phyloP scores from a whole-genome alignment of 35 echinoderm and acorn worm genomes.

The Apostichopus parvimensis region DNA sequence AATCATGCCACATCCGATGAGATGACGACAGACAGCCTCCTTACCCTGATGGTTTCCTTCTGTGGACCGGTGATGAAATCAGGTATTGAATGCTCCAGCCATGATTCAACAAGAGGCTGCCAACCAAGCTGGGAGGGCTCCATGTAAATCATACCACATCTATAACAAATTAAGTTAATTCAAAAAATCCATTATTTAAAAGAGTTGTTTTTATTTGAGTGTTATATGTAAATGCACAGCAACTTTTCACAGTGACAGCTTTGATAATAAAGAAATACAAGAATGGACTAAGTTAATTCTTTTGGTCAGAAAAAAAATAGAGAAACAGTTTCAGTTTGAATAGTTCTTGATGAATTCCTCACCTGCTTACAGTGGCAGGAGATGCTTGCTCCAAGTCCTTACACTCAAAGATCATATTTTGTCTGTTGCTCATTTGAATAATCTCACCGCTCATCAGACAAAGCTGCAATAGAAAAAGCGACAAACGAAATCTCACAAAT shows the following conservation, averaged over 20 bases:
- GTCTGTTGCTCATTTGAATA: conserved; percentile 96
- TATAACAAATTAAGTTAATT: neutral
- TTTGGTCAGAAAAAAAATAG: no score
- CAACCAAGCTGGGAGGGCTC: conserved; percentile 92
- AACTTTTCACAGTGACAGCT: no score
- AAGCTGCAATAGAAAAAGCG: conserved; percentile 52
- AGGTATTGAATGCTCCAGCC: conserved; percentile 83
- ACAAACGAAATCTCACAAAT: neutral
- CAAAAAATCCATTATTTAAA: no score
- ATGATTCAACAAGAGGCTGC: conserved; percentile 82
- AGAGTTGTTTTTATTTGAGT: no score
- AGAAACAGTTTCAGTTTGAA: no score
- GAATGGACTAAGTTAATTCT: no score
- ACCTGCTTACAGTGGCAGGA: conserved; percentile 99
- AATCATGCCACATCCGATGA: no score
- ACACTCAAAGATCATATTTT: conserved; percentile 99
- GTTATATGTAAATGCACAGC: no score
- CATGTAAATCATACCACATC: conserved; percentile 99
- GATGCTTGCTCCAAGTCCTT: conserved; percentile 95
- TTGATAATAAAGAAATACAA: no score
- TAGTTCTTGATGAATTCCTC: neutral
- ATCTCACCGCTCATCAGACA: conserved; percentile 99
- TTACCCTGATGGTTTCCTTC: conserved; percentile 78
- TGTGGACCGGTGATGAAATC: conserved; percentile 86
- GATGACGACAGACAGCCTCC: no score